phyloP scores from a whole-genome alignment of 1,140 invertebrate genomes.

The Drosophila ambigua region DNA sequence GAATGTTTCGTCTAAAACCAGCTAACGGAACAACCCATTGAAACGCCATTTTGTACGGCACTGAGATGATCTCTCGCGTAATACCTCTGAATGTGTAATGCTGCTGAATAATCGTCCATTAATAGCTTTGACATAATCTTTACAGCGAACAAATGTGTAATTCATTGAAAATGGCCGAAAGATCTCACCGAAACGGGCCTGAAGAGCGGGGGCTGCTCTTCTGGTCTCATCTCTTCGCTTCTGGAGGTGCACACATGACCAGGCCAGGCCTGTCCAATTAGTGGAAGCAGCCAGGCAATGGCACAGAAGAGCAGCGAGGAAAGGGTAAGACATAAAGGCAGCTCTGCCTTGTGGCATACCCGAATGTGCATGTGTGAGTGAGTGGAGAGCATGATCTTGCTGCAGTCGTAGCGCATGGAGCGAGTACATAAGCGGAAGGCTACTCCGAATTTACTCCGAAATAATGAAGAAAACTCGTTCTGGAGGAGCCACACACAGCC shows the following conservation, averaged over 20 bases:
- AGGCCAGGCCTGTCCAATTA: slow-evolving; percentile 65
- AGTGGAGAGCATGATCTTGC: too few relatives aligned
- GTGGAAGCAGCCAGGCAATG: slow-evolving; percentile 55
- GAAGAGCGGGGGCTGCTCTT: slow-evolving; percentile 36
- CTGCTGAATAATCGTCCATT: slow-evolving; percentile 29
- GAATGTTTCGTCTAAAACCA: slow-evolving; percentile 38
- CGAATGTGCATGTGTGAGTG: slow-evolving; percentile 3
- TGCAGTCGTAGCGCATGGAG: slow-evolving; percentile 3
- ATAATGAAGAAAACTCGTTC: slow-evolving; percentile 42
- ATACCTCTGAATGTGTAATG: slow-evolving; percentile 20
- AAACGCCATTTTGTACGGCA: slow-evolving; percentile 60
- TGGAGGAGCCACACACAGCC: background rate
- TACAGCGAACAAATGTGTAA: slow-evolving; percentile 47
- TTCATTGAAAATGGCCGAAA: slow-evolving; percentile 54
- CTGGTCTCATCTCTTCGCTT: background rate
- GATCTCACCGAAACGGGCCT: slow-evolving; percentile 17
- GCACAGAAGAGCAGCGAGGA: slow-evolving; percentile 33
- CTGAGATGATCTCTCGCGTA: background rate
- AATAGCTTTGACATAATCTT: slow-evolving; percentile 47
- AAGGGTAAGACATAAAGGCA: slow-evolving; percentile 35
- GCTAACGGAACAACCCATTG: slow-evolving; percentile 8
- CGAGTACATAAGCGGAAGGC: slow-evolving; percentile 32
- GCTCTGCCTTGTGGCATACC: slow-evolving; percentile 4
- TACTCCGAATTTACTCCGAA: slow-evolving; percentile 47
- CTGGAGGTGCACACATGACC: slow-evolving; percentile 36